Evolutionary conservation across 2,888 invertebrate species (phyloP).

Genomic region (Apotomis betuletana): DNA sequence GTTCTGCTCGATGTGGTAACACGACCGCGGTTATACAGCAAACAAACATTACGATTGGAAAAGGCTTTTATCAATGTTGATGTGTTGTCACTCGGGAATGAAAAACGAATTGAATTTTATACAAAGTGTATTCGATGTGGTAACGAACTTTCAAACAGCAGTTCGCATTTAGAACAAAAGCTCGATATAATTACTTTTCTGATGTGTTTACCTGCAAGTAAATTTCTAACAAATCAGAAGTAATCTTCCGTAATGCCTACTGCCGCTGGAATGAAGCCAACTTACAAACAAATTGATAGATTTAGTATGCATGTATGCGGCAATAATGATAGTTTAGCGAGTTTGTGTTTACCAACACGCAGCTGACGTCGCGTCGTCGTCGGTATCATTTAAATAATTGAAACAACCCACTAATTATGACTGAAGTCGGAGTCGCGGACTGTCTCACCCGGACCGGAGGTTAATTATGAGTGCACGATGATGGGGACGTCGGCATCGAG

Average conservation of each 20-base stretch:
- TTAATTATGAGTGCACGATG: constrained; percentile 9
- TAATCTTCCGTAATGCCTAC: neutral
- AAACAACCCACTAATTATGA: constrained; percentile 8
- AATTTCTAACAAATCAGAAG: constrained; percentile 12
- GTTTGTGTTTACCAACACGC: constrained; percentile 14
- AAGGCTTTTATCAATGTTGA: too few species aligned
- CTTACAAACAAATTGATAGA: constrained; percentile 23
- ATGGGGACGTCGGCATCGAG: neutral
- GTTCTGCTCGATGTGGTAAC: neutral
- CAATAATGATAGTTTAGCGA: constrained; percentile 2
- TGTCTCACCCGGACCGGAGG: constrained; percentile 8
- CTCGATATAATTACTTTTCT: neutral
- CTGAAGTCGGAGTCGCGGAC: neutral
- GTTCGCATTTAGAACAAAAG: too few species aligned
- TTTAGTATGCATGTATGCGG: constrained; percentile 27
- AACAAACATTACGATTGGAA: too few species aligned
- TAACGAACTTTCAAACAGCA: too few species aligned
- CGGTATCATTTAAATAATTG: constrained; percentile 5
- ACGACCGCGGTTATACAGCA: neutral
- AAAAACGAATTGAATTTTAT: too few species aligned
- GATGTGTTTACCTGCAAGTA: constrained; percentile 18
- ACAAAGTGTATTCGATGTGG: too few species aligned
- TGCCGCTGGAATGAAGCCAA: constrained; percentile 18
- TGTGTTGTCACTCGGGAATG: too few species aligned
- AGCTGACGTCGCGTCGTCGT: neutral